A percentile compares a stretch with the other conserved stretches of the same genome.
Conservation (phyloP, 2,797 vertebrate genomes). For the Erithacus rubecula region DNA sequence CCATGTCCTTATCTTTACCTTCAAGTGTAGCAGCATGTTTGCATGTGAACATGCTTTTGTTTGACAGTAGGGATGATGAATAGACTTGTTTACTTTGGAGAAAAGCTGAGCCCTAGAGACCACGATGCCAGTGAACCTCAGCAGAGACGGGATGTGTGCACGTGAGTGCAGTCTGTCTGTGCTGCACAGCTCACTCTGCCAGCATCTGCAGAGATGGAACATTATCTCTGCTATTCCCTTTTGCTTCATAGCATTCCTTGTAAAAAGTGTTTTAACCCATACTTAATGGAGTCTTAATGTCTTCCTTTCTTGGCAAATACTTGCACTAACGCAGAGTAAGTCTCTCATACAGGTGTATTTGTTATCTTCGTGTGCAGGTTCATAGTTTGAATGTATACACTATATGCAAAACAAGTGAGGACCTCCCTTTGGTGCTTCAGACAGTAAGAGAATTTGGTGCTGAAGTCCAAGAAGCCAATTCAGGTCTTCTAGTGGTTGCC, state of each 20-base stretch:
- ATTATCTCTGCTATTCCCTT: background rate
- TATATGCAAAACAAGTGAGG: background rate
- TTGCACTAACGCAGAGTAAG: background rate
- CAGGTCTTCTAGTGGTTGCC: background rate
- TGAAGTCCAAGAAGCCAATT: background rate
- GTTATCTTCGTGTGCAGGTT: background rate
- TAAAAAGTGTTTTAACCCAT: background rate
- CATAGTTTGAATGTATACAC: background rate
- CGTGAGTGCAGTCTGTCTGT: background rate
- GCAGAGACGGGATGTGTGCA: background rate
- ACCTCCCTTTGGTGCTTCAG: background rate
- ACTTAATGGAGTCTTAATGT: background rate
- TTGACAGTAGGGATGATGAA: conserved; percentile 9
- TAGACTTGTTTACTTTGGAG: background rate
- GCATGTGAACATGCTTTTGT: background rate
- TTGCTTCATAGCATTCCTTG: fast-evolving
- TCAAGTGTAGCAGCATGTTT: background rate
- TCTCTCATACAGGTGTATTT: background rate
- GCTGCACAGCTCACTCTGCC: background rate
- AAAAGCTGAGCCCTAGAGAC: background rate
- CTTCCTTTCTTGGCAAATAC: background rate
- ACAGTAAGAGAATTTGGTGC: background rate
- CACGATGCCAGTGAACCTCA: background rate
- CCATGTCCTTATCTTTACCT: conserved; percentile 37
- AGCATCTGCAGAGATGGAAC: background rate